Conservation (phyloP, 2,113 vertebrate species). For the Equus quagga region DNA sequence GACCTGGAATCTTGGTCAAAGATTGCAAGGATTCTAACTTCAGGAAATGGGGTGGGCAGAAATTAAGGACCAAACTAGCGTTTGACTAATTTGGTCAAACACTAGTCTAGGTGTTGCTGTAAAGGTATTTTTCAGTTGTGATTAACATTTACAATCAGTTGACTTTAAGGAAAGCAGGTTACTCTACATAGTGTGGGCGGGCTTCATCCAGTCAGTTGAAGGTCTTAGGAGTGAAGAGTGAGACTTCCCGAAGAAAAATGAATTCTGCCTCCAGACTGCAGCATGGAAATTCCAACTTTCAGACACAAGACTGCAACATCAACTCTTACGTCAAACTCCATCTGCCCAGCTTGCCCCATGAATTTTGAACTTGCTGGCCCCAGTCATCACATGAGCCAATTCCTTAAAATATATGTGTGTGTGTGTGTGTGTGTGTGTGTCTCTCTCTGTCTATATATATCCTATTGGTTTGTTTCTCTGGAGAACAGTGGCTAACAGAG, state of each 20-base stretch:
- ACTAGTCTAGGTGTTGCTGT: background rate
- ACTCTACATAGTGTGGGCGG: background rate
- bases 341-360: background rate
- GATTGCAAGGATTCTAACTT: no score
- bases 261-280: background rate
- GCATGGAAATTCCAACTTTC: background rate
- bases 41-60: no score
- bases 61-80: no score
- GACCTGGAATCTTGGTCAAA: no score
- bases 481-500: background rate
- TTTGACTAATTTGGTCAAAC: background rate
- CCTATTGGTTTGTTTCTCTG: background rate
- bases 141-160: background rate
- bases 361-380: background rate
- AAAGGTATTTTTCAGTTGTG: background rate
- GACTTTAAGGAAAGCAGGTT: background rate
- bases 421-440: background rate
- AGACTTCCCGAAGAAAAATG: background rate
- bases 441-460: background rate
- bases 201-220: background rate
- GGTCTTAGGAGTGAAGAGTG: background rate
- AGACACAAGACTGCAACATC: background rate
- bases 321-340: background rate
- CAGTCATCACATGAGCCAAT: background rate
- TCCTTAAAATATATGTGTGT: background rate